Percentiles rank a stretch among this genome's conserved stretches.
Conservation (phyloP, 2,797 vertebrate genomes). For the Anguilla pacifica region DNA sequence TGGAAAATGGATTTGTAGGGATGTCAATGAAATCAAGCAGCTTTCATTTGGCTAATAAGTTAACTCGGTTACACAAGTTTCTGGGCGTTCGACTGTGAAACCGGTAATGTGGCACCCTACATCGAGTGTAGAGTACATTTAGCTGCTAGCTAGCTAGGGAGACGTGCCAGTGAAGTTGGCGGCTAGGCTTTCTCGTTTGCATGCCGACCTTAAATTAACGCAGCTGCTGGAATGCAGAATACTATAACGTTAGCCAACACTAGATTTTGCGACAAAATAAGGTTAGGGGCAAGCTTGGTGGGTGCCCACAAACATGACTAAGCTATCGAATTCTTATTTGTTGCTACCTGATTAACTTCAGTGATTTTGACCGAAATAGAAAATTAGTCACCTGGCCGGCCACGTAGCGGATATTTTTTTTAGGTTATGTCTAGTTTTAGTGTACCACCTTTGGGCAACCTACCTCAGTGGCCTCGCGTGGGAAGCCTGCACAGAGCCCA, state of each 20-base stretch:
- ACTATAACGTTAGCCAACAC: not conserved
- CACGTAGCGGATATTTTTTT: not conserved
- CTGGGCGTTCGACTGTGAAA: not conserved
- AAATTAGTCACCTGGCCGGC: not conserved
- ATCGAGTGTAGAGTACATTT: not conserved
- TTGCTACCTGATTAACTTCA: no score
- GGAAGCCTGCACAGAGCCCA: conserved; percentile 55
- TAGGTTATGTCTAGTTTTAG: conserved; percentile 61
- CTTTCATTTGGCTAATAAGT: not conserved
- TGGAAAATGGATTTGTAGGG: not conserved
- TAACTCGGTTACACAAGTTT: not conserved
- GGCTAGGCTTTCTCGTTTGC: not conserved
- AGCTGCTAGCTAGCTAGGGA: not conserved
- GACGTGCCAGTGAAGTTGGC: not conserved
- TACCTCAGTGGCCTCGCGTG: conserved; percentile 72
- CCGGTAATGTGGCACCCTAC: not conserved
- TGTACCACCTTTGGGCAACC: conserved; percentile 68
- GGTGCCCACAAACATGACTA: not conserved
- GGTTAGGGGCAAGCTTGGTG: not conserved
- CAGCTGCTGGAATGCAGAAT: not conserved
- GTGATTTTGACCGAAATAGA: not conserved
- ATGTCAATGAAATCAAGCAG: not conserved
- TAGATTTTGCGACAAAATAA: not conserved
- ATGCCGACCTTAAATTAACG: not conserved
- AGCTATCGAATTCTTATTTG: not conserved